A percentile compares a stretch with the other conserved stretches of the same genome.
Evolutionary conservation across 2,888 invertebrate genomes (phyloP).

Genomic region (Oscheius sp.): DNA sequence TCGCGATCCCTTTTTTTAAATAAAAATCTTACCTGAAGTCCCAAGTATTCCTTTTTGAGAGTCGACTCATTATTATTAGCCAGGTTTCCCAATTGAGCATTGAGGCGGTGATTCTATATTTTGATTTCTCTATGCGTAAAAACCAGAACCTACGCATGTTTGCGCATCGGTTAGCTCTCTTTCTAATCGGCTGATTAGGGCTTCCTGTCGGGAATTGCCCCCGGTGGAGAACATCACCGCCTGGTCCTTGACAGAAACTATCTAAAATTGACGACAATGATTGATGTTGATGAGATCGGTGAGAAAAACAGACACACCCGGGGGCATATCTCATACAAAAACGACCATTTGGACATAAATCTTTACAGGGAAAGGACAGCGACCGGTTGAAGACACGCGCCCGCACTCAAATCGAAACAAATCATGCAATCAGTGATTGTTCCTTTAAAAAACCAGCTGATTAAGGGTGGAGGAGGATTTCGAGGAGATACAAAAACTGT

Average conservation of each 20-base stretch:
- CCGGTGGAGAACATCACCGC: conserved; percentile 47
- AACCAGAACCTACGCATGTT: conserved; percentile 48
- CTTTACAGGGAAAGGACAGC: conserved; percentile 14
- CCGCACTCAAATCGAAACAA: conserved; percentile 31
- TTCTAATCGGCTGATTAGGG: conserved; percentile 51
- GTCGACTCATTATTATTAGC: conserved; percentile 46
- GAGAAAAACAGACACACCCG: neutral
- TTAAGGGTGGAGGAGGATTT: neutral
- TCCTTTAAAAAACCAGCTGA: neutral
- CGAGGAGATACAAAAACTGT: neutral
- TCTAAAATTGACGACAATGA: conserved; percentile 32
- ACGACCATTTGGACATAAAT: conserved; percentile 1
- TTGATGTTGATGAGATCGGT: neutral
- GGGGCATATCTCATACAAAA: neutral
- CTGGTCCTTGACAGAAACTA: conserved; percentile 53
- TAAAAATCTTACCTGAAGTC: conserved; percentile 45
- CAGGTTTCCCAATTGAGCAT: conserved; percentile 53
- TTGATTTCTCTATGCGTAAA: neutral
- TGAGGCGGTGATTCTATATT: conserved; percentile 58
- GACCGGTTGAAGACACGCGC: conserved; percentile 30
- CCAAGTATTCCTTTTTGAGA: conserved; percentile 51
- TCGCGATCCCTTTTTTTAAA: neutral
- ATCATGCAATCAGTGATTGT: conserved; percentile 22
- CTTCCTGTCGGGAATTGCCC: conserved; percentile 20
- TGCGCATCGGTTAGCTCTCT: conserved; percentile 59